Evolutionary conservation across 2,888 invertebrate species (phyloP).

Genomic region (Cantharis nigra): DNA sequence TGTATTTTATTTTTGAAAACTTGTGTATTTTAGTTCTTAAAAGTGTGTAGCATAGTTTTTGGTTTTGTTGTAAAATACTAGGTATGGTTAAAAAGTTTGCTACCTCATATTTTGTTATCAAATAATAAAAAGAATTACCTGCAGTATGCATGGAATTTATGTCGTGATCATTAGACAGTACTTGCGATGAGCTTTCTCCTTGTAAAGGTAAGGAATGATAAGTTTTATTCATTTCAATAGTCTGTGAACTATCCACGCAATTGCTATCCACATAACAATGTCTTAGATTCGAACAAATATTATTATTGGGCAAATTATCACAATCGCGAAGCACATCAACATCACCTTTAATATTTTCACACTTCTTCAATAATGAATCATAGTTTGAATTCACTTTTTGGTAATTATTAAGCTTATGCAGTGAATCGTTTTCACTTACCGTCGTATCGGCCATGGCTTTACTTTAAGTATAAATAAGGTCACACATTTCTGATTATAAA

Average conservation of each 20-base stretch:
- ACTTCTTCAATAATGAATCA: constrained; percentile 15
- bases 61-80: too few relatives aligned
- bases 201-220: constrained; percentile 25
- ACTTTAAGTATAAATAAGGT: neutral
- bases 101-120: neutral
- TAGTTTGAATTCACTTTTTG: constrained; percentile 12
- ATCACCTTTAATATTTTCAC: constrained; percentile 41
- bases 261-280: constrained; percentile 36
- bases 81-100: neutral
- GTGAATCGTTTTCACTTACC: constrained; percentile 21
- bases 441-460: constrained; percentile 26
- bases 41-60: too few relatives aligned
- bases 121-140: constrained; percentile 25
- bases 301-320: constrained; percentile 50
- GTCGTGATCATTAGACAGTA: constrained; percentile 25
- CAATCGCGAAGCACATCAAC: constrained; percentile 35
- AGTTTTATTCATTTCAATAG: constrained; percentile 11
- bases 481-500: neutral
- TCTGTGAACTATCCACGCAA: constrained; percentile 18
- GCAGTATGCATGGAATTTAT: constrained; percentile 32
- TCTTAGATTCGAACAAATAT: constrained; percentile 42
- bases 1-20: too few relatives aligned
- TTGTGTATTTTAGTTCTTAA: too few relatives aligned
- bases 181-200: constrained; percentile 31
- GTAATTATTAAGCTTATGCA: constrained; percentile 9